A percentile compares a stretch with the other conserved stretches of the same genome.
These are phyloP conservation scores for Carabus problematicus DNA, from an alignment of 2,888 invertebrate species.

Conservation along the genomic window DNA sequence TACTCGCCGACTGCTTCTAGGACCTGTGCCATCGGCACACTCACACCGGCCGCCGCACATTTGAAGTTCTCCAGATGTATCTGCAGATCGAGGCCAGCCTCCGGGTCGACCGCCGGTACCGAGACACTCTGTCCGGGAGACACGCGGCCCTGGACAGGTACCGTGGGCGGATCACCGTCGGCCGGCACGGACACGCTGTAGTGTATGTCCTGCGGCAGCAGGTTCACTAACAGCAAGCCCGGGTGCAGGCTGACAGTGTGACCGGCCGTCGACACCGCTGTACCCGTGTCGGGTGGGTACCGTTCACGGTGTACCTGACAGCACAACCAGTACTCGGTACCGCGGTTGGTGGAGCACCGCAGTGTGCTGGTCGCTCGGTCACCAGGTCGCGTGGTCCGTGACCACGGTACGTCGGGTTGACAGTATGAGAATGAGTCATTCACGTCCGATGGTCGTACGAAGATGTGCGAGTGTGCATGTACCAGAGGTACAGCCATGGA, in stretches of 20 bases:
- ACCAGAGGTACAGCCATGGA: constrained; percentile 79
- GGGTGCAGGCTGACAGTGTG: constrained; percentile 87
- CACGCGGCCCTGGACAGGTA: constrained; percentile 19
- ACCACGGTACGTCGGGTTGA: constrained; percentile 68
- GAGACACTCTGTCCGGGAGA: constrained; percentile 38
- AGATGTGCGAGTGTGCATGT: constrained; percentile 76
- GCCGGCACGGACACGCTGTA: constrained; percentile 54
- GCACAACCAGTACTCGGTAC: constrained; percentile 48
- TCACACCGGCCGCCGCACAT: constrained; percentile 67
- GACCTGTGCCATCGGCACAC: constrained; percentile 47
- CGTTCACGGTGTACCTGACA: constrained; percentile 53
- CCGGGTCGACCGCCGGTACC: constrained; percentile 59
- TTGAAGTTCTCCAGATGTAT: constrained; percentile 85
- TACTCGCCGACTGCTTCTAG: constrained; percentile 46
- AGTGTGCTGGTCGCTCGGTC: constrained; percentile 53
- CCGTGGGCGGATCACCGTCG: constrained; percentile 53
- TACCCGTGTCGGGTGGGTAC: constrained; percentile 55
- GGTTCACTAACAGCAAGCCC: constrained; percentile 83
- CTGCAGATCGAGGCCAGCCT: constrained; percentile 68
- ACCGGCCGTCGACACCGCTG: constrained; percentile 66
- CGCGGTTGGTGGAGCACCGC: constrained; percentile 44
- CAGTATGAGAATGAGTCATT: constrained; percentile 64
- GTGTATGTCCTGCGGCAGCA: constrained; percentile 81
- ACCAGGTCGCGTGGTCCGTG: constrained; percentile 61
- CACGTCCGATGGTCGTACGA: constrained; percentile 71